Evolutionary conservation across 2,888 invertebrate genomes (phyloP).

Genomic region (Lypha dubia): DNA sequence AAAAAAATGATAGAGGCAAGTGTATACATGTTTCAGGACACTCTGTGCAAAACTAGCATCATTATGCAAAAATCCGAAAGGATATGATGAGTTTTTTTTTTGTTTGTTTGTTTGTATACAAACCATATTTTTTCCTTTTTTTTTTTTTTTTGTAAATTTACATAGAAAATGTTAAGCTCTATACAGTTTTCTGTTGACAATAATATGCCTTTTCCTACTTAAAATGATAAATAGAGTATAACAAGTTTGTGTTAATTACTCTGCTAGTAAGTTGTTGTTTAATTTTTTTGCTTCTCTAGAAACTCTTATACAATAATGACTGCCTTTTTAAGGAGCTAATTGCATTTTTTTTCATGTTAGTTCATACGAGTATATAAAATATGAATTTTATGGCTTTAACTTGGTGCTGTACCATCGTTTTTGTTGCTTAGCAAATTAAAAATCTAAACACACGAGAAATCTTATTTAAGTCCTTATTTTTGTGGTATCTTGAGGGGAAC

Average conservation of each 20-base stretch:
- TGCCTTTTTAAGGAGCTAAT: conserved; percentile 2
- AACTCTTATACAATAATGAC: neutral
- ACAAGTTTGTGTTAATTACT: conserved; percentile 63
- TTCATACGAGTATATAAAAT: neutral
- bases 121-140: neutral
- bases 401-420: neutral
- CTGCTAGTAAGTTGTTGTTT: conserved; percentile 10
- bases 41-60: conserved; percentile 23
- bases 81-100: conserved; percentile 31
- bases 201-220: conserved; percentile 3
- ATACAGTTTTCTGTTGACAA: neutral
- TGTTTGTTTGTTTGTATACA: neutral
- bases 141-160: neutral
- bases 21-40: conserved; percentile 37
- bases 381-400: neutral
- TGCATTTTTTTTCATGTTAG: neutral
- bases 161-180: conserved; percentile 3
- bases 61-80: conserved; percentile 52
- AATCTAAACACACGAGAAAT: neutral
- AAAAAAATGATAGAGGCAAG: neutral
- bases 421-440: neutral
- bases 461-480: neutral
- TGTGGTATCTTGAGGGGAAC: neutral
- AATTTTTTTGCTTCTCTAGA: neutral
- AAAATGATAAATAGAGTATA: conserved; percentile 40